Evolutionary conservation across 2,888 invertebrate genomes (phyloP).

Genomic region (Tenthredo mesomela): DNA sequence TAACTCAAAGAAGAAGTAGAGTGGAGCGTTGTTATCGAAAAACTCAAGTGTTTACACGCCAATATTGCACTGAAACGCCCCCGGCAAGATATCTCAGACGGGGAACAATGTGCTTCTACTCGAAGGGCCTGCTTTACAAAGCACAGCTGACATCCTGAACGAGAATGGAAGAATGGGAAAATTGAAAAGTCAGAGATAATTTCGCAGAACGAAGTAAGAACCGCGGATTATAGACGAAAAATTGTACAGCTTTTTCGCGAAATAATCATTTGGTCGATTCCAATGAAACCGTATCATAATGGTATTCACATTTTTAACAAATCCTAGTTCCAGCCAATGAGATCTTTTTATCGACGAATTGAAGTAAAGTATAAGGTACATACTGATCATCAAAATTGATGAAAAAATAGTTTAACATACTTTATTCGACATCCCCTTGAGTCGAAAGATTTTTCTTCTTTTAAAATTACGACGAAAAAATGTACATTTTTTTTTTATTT

Average conservation of each 20-base stretch:
- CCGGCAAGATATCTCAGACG: conserved; percentile 51
- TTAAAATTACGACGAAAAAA: neutral
- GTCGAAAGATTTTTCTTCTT: neutral
- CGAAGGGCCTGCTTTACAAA: conserved; percentile 14
- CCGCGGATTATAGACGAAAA: neutral
- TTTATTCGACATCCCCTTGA: neutral
- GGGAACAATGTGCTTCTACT: conserved; percentile 56
- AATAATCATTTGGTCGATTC: neutral
- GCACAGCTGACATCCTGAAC: neutral
- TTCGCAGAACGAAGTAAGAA: neutral
- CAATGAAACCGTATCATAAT: neutral
- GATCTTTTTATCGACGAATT: neutral
- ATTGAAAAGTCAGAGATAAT: neutral
- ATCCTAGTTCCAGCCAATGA: neutral
- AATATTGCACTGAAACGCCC: conserved; percentile 40
- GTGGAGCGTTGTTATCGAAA: conserved; percentile 57
- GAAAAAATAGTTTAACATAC: neutral
- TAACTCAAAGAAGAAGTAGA: neutral
- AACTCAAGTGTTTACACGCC: conserved; percentile 55
- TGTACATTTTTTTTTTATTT: neutral
- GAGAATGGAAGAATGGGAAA: conserved; percentile 10
- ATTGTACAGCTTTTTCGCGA: neutral
- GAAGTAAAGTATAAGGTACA: neutral
- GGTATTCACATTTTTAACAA: neutral
- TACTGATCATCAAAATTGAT: neutral